A percentile compares a stretch with the other conserved stretches of the same genome.
These are phyloP conservation scores for Chaetodon trifascialis DNA, from an alignment of 2,113 vertebrate genomes.

Conservation along the genomic window DNA sequence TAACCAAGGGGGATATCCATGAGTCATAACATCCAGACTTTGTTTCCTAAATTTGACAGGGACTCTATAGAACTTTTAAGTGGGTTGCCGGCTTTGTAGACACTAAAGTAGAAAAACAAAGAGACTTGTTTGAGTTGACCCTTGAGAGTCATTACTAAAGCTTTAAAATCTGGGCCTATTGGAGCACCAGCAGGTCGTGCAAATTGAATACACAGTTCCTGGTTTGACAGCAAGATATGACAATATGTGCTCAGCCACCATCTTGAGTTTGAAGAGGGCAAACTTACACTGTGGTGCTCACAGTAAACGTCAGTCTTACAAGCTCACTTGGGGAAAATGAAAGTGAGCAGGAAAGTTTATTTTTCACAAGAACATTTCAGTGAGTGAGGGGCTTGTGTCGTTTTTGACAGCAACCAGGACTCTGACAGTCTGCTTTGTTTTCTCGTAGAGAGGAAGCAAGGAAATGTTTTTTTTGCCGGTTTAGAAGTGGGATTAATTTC, in stretches of 20 bases:
- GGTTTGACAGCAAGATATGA: slow-evolving; percentile 71
- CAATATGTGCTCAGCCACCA: slow-evolving; percentile 48
- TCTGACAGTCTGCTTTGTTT: slow-evolving; percentile 8
- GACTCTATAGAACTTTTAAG: slow-evolving; percentile 44
- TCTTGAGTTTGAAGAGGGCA: slow-evolving; percentile 60
- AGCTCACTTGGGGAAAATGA: slow-evolving; percentile 53
- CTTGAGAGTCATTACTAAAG: slow-evolving; percentile 62
- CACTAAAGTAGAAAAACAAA: slow-evolving; percentile 55
- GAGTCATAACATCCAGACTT: slow-evolving; percentile 47
- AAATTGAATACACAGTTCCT: slow-evolving; percentile 49
- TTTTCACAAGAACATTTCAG: slow-evolving; percentile 29
- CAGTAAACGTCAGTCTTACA: slow-evolving; percentile 77
- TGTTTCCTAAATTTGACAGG: slow-evolving; percentile 53
- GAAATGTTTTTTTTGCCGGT: background rate
- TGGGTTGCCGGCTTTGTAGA: slow-evolving; percentile 27
- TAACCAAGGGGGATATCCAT: slow-evolving; percentile 59
- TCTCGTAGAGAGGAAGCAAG: slow-evolving; percentile 8
- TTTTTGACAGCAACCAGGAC: slow-evolving; percentile 34
- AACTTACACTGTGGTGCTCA: slow-evolving; percentile 63
- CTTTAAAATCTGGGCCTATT: slow-evolving; percentile 50
- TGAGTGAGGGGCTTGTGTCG: slow-evolving; percentile 36
- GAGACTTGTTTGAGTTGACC: slow-evolving; percentile 57
- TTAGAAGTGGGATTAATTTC: background rate
- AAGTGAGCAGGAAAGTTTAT: slow-evolving; percentile 20
- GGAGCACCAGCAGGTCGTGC: slow-evolving; percentile 48